phyloP scores from a whole-genome alignment of 2,888 invertebrate genomes.

The Allolobophora icterica region DNA sequence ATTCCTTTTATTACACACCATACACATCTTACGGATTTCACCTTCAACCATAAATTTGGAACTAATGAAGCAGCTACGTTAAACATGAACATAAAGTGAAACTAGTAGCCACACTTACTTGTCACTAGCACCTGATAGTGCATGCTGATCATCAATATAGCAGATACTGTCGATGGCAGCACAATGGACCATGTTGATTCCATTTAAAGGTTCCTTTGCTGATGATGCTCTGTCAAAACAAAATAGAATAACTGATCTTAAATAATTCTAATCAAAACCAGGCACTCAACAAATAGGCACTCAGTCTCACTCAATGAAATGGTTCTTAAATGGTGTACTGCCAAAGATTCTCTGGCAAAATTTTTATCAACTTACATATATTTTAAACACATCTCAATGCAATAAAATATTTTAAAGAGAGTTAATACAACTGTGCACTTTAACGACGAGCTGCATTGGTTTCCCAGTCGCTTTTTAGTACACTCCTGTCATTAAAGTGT shows the following conservation, averaged over 20 bases:
- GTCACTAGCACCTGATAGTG: constrained; percentile 89
- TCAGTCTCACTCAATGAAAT: not conserved
- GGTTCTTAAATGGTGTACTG: too few relatives aligned
- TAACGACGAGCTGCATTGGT: too few relatives aligned
- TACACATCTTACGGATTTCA: not conserved
- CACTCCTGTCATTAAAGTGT: too few relatives aligned
- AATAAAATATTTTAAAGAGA: too few relatives aligned
- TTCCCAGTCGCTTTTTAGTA: too few relatives aligned
- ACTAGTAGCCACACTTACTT: constrained; percentile 71
- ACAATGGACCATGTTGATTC: constrained; percentile 51
- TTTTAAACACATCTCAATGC: too few relatives aligned
- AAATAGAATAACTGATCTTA: not conserved
- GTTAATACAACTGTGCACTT: too few relatives aligned
- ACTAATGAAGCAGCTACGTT: not conserved
- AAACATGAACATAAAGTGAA: not conserved
- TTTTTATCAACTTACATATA: too few relatives aligned
- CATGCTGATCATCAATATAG: constrained; percentile 90
- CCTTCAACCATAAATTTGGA: not conserved
- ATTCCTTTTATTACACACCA: not conserved
- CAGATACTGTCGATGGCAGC: constrained; percentile 87
- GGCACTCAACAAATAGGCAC: not conserved
- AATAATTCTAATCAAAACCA: too few relatives aligned
- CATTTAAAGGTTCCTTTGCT: not conserved
- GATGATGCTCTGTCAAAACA: not conserved
- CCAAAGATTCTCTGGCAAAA: too few relatives aligned